These are phyloP conservation scores for Ceratosolen fusciceps DNA, from an alignment of 1,140 invertebrate genomes.

Conservation along the genomic window DNA sequence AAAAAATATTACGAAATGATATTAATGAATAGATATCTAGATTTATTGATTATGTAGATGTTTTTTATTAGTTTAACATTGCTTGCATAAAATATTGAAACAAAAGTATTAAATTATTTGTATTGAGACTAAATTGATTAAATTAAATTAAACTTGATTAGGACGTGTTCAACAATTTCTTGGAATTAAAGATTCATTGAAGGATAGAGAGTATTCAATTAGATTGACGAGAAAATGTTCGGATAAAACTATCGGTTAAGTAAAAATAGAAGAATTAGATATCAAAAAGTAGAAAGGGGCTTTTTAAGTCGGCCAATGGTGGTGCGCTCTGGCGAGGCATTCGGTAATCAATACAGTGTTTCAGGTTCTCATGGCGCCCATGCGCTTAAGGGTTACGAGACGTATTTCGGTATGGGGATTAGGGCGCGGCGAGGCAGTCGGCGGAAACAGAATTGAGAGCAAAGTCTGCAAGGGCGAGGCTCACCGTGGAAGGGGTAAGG, in stretches of 20 bases:
- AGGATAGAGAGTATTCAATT: background rate
- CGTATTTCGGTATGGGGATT: constrained; percentile 67
- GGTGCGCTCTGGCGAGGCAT: constrained; percentile 62
- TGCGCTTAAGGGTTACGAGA: constrained; percentile 57
- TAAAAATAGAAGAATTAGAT: constrained; percentile 26
- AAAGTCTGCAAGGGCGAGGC: constrained; percentile 52
- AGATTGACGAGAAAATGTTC: background rate
- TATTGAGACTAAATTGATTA: too few relatives aligned
- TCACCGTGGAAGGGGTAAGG: constrained; percentile 50
- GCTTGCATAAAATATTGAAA: too few relatives aligned
- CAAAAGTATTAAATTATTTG: too few relatives aligned
- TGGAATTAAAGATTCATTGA: too few relatives aligned
- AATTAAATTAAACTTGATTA: too few relatives aligned
- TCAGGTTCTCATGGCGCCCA: background rate
- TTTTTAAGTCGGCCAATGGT: constrained; percentile 53
- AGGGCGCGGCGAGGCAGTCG: constrained; percentile 65
- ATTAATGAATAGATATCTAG: too few relatives aligned
- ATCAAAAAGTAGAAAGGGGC: constrained; percentile 34
- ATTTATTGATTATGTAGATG: too few relatives aligned
- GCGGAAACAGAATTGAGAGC: constrained; percentile 46
- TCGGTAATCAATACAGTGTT: constrained; percentile 63
- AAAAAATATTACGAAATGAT: too few relatives aligned
- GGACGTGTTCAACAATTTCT: too few relatives aligned
- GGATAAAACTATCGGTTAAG: constrained; percentile 19
- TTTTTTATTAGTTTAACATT: too few relatives aligned